Evolutionary conservation across 2,888 invertebrate species (phyloP), one percentile per base, ranked within the genome.

Genomic region (Diploptera punctata): DNA sequence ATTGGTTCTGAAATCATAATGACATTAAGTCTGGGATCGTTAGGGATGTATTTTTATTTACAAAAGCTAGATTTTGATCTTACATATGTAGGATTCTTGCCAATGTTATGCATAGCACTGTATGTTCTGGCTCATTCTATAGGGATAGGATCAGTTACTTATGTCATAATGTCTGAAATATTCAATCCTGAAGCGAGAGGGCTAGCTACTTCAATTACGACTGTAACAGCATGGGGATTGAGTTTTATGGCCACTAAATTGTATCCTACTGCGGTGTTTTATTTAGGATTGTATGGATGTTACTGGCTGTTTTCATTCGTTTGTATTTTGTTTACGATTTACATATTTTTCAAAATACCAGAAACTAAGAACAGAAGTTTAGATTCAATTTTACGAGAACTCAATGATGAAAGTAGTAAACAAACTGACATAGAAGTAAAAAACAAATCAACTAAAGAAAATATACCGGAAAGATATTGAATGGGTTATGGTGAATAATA

Each of bases 221-320:
- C 79, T 26, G 19, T 76, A 0, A 73, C 76, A 67, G 74, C 80
- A 16, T 82, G 82, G 82, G 1, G 71, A 0, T 78, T 82, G 60
- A 83, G 83, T 0, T 79, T 81, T 61, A 79, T 82, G 18, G 80
- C 83, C 1, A 81, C 83, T 0, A 83, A 83, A 76, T 81, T 81
- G 2, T 85, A 83, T 82, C 80, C 83, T 19, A 75, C 80, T 24
- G 77, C 83, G 1, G 82, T 81, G n/a, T n/a, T n/a, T n/a, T n/a
- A n/a, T n/a, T n/a, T n/a, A n/a, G n/a, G n/a, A n/a, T n/a, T n/a
- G n/a, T 78, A 83, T 57, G 79, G 79, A 0, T 80, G 81, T 0
- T 86, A 86, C 77, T 84, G 84, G 77, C 67, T 81, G 5, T 86
- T 85, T 72, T 82, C 83, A 0, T 33, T 75, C 0, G 79, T 80